These are phyloP conservation scores for Panthera leo DNA, from an alignment of 2,113 vertebrate species.

Conservation along the genomic window DNA sequence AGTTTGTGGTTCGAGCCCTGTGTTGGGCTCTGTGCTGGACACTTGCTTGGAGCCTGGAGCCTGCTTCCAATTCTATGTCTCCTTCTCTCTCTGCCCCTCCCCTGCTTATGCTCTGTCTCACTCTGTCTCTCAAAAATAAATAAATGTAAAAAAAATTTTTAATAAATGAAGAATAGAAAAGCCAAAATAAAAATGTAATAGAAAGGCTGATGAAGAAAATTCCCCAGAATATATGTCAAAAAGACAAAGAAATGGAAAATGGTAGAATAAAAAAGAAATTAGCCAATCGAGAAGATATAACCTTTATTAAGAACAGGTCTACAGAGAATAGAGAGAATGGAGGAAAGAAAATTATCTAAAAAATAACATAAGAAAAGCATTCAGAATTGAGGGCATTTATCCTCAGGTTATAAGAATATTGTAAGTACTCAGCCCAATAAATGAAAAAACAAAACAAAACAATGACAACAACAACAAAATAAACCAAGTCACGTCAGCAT, in stretches of 20 bases:
- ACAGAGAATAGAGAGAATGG: neutral
- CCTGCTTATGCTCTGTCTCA: too few species aligned
- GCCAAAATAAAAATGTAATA: neutral
- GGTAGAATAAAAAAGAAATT: neutral
- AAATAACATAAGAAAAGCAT: neutral
- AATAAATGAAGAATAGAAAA: neutral
- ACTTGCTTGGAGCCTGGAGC: too few species aligned
- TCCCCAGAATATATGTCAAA: neutral
- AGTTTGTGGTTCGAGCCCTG: too few species aligned
- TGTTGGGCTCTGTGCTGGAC: too few species aligned
- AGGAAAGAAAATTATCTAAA: neutral
- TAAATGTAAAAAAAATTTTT: too few species aligned
- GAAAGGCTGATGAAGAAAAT: neutral
- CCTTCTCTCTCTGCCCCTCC: too few species aligned
- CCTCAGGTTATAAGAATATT: neutral
- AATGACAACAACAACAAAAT: neutral
- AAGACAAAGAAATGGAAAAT: slow-evolving; percentile 10
- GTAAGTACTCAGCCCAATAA: neutral
- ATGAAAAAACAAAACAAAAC: neutral
- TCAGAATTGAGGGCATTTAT: neutral
- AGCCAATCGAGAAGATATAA: neutral
- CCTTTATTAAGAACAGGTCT: neutral
- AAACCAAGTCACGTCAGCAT: slow-evolving; percentile 14
- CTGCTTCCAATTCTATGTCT: too few species aligned
- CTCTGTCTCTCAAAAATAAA: too few species aligned